Percentiles rank a stretch among this genome's conserved stretches.
phyloP scores from a whole-genome alignment of 1,140 invertebrate species.

The Platorchestia sp. region DNA sequence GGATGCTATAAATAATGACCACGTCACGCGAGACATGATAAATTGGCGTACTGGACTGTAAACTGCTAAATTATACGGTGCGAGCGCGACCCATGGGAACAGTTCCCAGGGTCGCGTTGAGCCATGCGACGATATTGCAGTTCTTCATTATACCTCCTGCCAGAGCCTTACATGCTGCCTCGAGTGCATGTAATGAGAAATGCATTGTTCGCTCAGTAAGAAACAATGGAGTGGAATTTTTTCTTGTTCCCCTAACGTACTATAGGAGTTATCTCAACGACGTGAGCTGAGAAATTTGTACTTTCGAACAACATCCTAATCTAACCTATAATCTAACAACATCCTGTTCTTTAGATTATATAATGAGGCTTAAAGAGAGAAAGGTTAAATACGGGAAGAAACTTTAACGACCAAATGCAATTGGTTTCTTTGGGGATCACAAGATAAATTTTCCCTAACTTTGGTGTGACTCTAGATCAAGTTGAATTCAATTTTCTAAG shows the following conservation, averaged over 20 bases:
- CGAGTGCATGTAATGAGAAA: neutral
- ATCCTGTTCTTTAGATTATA: no score
- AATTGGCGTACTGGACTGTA: neutral
- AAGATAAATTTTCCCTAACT: no score
- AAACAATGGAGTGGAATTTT: neutral
- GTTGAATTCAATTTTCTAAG: no score
- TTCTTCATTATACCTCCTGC: neutral
- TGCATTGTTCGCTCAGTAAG: neutral
- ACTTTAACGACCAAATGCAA: no score
- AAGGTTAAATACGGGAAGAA: no score
- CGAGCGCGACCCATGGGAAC: neutral
- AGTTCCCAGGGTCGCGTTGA: neutral
- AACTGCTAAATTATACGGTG: conserved; percentile 13
- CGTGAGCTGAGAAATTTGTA: neutral
- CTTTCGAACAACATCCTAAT: no score
- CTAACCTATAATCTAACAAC: no score
- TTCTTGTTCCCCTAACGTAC: neutral
- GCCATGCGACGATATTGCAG: neutral
- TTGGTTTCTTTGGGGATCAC: no score
- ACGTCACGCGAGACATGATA: neutral
- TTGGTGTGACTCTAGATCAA: no score
- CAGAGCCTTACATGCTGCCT: neutral
- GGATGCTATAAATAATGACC: neutral
- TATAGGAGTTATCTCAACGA: neutral
- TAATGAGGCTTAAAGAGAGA: no score